These are phyloP conservation scores for Caenorhabditis brenneri DNA, from an alignment of 1,140 invertebrate genomes.

Conservation along the genomic window DNA sequence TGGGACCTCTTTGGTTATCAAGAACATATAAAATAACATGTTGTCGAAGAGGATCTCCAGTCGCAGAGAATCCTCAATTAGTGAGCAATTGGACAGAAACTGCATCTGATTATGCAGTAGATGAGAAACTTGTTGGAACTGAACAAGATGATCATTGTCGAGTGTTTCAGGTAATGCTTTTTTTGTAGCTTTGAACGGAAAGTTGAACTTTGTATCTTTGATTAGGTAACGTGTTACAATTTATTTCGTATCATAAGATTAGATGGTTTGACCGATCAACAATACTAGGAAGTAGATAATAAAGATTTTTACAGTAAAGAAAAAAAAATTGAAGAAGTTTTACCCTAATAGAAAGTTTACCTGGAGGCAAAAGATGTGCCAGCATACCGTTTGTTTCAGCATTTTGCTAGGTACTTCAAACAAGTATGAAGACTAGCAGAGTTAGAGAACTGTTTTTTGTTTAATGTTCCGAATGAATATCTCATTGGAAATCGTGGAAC, in stretches of 20 bases:
- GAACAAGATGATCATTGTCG: constrained; percentile 54
- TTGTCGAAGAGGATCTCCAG: constrained; percentile 46
- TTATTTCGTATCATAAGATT: not conserved
- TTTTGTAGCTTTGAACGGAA: not conserved
- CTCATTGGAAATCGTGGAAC: too few species aligned
- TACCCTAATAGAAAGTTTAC: too few species aligned
- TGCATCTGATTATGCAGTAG: constrained; percentile 59
- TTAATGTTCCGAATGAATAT: too few species aligned
- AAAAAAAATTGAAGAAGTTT: not conserved
- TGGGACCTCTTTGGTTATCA: constrained; percentile 49
- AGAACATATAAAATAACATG: constrained; percentile 50
- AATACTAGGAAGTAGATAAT: not conserved
- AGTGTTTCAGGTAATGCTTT: constrained; percentile 53
- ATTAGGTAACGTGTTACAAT: not conserved
- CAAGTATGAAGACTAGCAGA: too few species aligned
- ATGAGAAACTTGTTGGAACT: constrained; percentile 47
- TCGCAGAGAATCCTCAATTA: constrained; percentile 46
- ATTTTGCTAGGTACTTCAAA: too few species aligned
- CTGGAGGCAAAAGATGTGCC: too few species aligned
- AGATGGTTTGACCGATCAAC: constrained; percentile 29
- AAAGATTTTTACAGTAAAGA: not conserved
- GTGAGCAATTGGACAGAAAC: constrained; percentile 58
- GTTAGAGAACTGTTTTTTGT: too few species aligned
- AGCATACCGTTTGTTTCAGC: too few species aligned
- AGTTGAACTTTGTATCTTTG: constrained; percentile 11